Percentiles rank a stretch among this genome's conserved stretches.
phyloP scores from a whole-genome alignment of 2,797 vertebrate species.

The Delichon dasypus region DNA sequence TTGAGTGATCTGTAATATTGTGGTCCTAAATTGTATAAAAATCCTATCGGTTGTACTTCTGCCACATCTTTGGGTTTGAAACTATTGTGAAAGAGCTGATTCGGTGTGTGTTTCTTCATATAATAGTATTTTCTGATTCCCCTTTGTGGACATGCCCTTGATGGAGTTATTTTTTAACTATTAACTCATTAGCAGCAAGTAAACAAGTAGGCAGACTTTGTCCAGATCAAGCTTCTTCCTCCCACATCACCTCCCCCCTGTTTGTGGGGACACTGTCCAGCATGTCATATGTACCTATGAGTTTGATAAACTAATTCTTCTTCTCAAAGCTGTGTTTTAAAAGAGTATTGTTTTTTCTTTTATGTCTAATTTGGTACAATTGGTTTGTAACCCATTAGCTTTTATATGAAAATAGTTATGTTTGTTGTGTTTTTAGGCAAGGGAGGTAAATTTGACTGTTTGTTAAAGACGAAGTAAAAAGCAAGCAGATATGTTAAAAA shows the following conservation, averaged over 20 bases:
- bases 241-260: neutral
- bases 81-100: neutral
- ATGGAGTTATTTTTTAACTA: conserved; percentile 61
- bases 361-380: neutral
- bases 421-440: neutral
- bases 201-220: conserved; percentile 65
- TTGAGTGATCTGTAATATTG: neutral
- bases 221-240: neutral
- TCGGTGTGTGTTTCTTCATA: neutral
- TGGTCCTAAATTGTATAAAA: neutral
- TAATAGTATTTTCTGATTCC: neutral
- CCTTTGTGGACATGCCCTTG: conserved; percentile 25
- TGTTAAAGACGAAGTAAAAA: neutral
- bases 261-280: neutral
- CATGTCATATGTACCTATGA: neutral
- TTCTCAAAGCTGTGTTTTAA: neutral
- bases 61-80: neutral
- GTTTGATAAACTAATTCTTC: neutral
- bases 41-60: neutral
- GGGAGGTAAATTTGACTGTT: neutral
- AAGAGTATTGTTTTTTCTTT: neutral
- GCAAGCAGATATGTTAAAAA: neutral
- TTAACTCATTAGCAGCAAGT: conserved; percentile 43
- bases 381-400: neutral
- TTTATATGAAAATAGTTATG: neutral